phyloP scores from a whole-genome alignment of 1,140 invertebrate species.

The Papilio dardanus region DNA sequence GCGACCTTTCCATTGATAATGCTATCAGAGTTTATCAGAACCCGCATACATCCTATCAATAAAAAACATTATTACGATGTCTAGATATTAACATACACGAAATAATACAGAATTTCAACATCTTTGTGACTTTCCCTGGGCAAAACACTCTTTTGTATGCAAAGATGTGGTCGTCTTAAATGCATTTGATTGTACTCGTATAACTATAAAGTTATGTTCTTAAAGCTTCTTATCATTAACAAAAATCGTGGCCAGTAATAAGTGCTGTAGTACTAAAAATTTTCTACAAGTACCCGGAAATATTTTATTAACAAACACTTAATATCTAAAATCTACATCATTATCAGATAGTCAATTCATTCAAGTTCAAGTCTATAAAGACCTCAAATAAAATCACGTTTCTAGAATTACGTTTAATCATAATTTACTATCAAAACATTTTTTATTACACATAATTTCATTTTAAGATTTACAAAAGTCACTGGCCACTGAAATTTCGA shows the following conservation, averaged over 20 bases:
- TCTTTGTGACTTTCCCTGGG: no score
- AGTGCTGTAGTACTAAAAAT: not conserved
- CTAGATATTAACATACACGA: no score
- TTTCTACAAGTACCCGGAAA: slow-evolving; percentile 1
- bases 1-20: slow-evolving; percentile 9
- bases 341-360: not conserved
- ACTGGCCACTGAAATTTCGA: slow-evolving; percentile 15
- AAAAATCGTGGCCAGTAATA: not conserved
- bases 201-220: not conserved
- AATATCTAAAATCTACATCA: not conserved
- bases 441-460: not conserved
- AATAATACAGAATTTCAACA: no score
- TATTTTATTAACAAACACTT: not conserved
- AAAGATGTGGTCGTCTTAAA: not conserved
- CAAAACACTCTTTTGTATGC: not conserved
- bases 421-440: slow-evolving; percentile 5
- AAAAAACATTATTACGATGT: slow-evolving; percentile 4
- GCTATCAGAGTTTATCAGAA: not conserved
- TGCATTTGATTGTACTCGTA: not conserved
- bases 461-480: slow-evolving; percentile 1
- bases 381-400: not conserved
- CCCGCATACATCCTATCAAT: not conserved
- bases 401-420: not conserved
- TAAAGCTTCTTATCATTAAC: not conserved
- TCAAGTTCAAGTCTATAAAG: not conserved